These are phyloP conservation scores for Drosophila subpulchrella DNA, from an alignment of 1,140 invertebrate species.

Conservation along the genomic window DNA sequence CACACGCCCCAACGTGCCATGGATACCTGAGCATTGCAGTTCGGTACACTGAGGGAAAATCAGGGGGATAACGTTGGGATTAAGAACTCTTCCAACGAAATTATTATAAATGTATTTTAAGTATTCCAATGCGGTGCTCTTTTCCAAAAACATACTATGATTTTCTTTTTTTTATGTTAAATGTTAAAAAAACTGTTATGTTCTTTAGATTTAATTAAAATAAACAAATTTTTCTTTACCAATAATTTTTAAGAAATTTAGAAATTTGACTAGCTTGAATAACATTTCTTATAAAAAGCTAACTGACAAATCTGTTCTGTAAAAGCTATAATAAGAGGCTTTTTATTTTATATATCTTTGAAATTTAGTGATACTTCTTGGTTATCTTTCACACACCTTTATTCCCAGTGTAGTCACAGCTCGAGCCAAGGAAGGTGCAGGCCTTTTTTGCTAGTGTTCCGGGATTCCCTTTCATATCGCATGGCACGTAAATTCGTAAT, in stretches of 20 bases:
- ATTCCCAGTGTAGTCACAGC: slow-evolving; percentile 15
- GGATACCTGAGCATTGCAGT: slow-evolving; percentile 63
- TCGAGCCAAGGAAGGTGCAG: slow-evolving; percentile 4
- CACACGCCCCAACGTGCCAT: slow-evolving; percentile 67
- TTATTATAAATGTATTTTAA: no score
- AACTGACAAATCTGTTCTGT: no score
- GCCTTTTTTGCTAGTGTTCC: slow-evolving; percentile 12
- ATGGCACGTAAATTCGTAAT: slow-evolving; percentile 75
- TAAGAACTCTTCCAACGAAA: no score
- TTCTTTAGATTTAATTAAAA: no score
- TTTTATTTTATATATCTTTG: neutral
- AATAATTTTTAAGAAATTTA: neutral
- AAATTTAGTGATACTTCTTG: neutral
- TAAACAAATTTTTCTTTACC: neutral
- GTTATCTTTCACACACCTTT: neutral
- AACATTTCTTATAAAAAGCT: no score
- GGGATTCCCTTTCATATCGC: slow-evolving; percentile 66
- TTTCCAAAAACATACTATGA: no score
- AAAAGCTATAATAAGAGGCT: neutral
- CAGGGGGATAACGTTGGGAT: no score
- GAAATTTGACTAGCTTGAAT: no score
- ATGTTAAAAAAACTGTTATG: no score
- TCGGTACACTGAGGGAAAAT: slow-evolving; percentile 19
- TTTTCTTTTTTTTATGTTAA: no score
- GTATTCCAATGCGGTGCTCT: no score